These are phyloP conservation scores for Stratiolaelaps scimitus DNA, from an alignment of 1,140 invertebrate species.

Conservation along the genomic window DNA sequence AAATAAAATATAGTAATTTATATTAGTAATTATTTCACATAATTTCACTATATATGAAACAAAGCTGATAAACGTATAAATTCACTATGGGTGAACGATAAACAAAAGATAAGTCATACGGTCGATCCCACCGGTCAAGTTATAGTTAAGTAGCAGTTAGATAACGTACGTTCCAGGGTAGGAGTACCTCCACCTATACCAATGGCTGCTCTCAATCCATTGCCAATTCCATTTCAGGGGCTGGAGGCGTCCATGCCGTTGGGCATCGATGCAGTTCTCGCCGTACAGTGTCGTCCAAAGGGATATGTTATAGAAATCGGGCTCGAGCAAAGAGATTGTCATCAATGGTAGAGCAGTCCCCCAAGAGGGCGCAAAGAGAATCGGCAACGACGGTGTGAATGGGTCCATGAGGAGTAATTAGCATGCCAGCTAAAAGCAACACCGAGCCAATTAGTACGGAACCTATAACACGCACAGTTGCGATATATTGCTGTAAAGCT, in stretches of 20 bases:
- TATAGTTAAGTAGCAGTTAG: too few species aligned
- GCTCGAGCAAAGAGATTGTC: background rate
- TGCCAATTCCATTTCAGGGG: background rate
- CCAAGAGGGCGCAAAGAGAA: conserved; percentile 9
- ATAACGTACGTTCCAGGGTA: conserved; percentile 5
- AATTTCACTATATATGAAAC: too few species aligned
- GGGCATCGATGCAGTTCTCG: background rate
- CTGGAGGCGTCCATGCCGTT: background rate
- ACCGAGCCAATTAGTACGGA: too few species aligned
- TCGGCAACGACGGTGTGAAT: background rate
- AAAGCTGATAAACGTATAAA: too few species aligned
- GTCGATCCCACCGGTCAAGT: too few species aligned
- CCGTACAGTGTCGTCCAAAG: background rate
- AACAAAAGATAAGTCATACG: too few species aligned
- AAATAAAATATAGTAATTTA: too few species aligned
- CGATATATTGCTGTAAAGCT: too few species aligned
- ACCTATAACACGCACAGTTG: too few species aligned
- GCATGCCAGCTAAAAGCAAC: too few species aligned
- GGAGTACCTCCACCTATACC: background rate
- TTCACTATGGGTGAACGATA: too few species aligned
- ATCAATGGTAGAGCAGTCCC: conserved; percentile 7
- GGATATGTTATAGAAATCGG: background rate
- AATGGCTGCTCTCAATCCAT: background rate
- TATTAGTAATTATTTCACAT: too few species aligned
- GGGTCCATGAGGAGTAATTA: background rate